Percentiles rank a stretch among this genome's conserved stretches.
These are phyloP conservation scores for Scaptomyza reducta DNA, from an alignment of 2,888 invertebrate genomes.

Conservation along the genomic window DNA sequence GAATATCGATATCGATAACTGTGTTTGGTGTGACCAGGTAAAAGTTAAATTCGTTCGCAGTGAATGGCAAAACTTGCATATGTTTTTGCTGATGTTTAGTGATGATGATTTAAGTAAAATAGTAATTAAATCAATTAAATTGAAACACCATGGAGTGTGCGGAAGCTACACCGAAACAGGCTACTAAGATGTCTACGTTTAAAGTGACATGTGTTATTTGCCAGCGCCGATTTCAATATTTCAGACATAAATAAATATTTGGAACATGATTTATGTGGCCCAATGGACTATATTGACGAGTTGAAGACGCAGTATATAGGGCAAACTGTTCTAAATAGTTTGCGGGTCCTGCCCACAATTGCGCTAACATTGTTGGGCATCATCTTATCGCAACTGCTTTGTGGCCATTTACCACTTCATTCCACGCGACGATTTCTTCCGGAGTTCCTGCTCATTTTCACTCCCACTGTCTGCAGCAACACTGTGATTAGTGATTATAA, in stretches of 20 bases:
- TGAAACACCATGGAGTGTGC: neutral
- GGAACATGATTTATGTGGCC: constrained; percentile 22
- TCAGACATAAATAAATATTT: constrained; percentile 34
- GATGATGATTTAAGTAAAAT: neutral
- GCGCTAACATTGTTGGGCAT: constrained; percentile 63
- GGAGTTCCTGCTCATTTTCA: constrained; percentile 86
- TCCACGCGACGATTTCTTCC: constrained; percentile 80
- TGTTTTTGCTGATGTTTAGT: no score
- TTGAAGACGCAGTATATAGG: no score
- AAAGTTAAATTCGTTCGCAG: neutral
- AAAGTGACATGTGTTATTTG: constrained; percentile 21
- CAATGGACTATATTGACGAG: neutral
- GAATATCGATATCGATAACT: constrained; percentile 10
- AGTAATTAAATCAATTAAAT: neutral
- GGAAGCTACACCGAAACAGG: neutral
- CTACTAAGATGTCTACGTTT: constrained; percentile 27
- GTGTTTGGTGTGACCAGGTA: no score
- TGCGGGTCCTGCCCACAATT: constrained; percentile 60
- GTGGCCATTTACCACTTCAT: constrained; percentile 28
- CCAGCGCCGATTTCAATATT: constrained; percentile 46
- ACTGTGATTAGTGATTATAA: constrained; percentile 85
- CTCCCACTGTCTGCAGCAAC: constrained; percentile 86
- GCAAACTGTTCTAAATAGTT: constrained; percentile 48
- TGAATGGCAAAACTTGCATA: constrained; percentile 9
- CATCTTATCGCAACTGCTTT: constrained; percentile 57